These are phyloP conservation scores for Poeciliopsis prolifica DNA, from an alignment of 2,113 vertebrate genomes.

Conservation along the genomic window DNA sequence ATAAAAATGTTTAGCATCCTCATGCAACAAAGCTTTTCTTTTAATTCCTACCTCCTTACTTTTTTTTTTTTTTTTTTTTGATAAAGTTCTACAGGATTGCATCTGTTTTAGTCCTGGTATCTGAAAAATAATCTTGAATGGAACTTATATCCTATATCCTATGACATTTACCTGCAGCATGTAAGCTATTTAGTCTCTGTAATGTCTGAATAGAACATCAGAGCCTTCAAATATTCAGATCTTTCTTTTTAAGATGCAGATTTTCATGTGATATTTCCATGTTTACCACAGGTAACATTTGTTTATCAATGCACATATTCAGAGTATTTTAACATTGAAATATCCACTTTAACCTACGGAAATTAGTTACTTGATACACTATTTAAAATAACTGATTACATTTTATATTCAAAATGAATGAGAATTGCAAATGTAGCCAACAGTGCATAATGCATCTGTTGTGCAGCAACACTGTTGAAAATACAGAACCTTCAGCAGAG, in stretches of 20 bases:
- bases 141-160: background rate
- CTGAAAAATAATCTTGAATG: no score
- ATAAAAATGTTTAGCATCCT: no score
- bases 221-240: background rate
- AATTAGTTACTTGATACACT: constrained; percentile 41
- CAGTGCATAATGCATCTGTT: constrained; percentile 56
- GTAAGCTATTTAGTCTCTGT: no score
- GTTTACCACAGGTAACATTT: constrained; percentile 50
- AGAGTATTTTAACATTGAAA: constrained; percentile 56
- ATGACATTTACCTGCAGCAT: background rate
- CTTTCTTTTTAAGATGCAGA: constrained; percentile 48
- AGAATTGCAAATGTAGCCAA: constrained; percentile 53
- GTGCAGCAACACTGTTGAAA: constrained; percentile 36
- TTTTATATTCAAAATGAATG: constrained; percentile 60
- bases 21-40: no score
- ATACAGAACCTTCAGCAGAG: constrained; percentile 34
- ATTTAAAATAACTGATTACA: constrained; percentile 65
- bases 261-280: constrained; percentile 48
- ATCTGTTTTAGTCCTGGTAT: no score
- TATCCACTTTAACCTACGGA: constrained; percentile 49
- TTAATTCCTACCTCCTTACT: no score
- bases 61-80: no score
- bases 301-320: constrained; percentile 48
- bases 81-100: no score
- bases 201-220: no score